Conservation (phyloP, 2,888 invertebrate species). For the Myopa testacea region DNA sequence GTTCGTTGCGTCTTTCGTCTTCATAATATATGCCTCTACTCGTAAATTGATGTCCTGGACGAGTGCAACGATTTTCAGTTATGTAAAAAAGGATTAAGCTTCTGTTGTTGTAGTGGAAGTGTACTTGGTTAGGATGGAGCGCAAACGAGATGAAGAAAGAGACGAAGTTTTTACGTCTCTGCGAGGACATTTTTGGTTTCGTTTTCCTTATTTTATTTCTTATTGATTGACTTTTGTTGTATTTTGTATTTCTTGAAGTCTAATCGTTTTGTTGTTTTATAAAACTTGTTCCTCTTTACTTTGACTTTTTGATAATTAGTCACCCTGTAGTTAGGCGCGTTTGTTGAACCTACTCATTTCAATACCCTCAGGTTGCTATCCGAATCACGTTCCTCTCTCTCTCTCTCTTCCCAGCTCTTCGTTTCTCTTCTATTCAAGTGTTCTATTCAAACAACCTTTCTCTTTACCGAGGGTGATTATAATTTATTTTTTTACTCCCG, state of each 20-base stretch:
- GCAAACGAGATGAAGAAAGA: no score
- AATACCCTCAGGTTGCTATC: background rate
- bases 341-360: constrained; percentile 2
- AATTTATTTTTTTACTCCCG: background rate
- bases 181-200: background rate
- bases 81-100: background rate
- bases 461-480: constrained; percentile 1
- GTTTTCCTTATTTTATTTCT: background rate
- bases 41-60: background rate
- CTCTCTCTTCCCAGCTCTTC: background rate
- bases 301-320: background rate
- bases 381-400: background rate
- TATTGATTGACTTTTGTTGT: background rate
- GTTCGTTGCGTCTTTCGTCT: background rate
- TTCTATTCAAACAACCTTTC: background rate
- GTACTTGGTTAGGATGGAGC: no score
- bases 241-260: background rate
- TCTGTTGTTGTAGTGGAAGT: background rate
- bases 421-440: background rate
- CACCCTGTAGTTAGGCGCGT: background rate
- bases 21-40: background rate
- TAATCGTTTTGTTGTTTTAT: no score
- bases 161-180: background rate
- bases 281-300: background rate
- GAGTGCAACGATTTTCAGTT: background rate